These are phyloP conservation scores for Trialeurodes vaporariorum DNA, from an alignment of 1,140 invertebrate species.

Conservation along the genomic window DNA sequence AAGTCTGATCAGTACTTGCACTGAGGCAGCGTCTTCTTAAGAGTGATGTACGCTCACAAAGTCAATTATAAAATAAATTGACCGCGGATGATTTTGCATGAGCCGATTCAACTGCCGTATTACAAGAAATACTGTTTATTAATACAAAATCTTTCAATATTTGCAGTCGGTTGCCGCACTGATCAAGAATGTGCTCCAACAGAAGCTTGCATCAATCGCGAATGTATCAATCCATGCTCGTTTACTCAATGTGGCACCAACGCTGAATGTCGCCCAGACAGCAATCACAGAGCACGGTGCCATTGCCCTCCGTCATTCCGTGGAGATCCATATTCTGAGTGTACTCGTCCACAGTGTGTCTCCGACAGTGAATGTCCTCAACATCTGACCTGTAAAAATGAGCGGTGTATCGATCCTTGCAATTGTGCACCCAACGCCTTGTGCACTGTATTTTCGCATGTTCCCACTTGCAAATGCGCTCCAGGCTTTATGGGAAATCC, in stretches of 20 bases:
- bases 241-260: slow-evolving; percentile 68
- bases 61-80: too few species aligned
- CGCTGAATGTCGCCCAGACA: slow-evolving; percentile 59
- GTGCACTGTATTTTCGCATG: slow-evolving; percentile 65
- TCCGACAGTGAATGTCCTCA: slow-evolving; percentile 57
- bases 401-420: slow-evolving; percentile 68
- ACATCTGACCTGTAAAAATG: slow-evolving; percentile 58
- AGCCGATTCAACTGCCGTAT: too few species aligned
- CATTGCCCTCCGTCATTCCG: slow-evolving; percentile 60
- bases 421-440: slow-evolving; percentile 52
- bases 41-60: too few species aligned
- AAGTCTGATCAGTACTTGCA: too few species aligned
- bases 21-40: too few species aligned
- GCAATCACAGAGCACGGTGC: slow-evolving; percentile 61
- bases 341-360: slow-evolving; percentile 64
- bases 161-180: slow-evolving; percentile 65
- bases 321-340: slow-evolving; percentile 61
- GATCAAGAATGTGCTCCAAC: slow-evolving; percentile 71
- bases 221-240: slow-evolving; percentile 69
- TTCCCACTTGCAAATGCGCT: slow-evolving; percentile 64
- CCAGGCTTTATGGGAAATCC: slow-evolving; percentile 72
- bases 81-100: too few species aligned
- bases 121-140: too few species aligned
- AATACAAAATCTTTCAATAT: neutral
- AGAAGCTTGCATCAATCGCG: slow-evolving; percentile 70